Base-by-base conservation (phyloP, 2,113 vertebrate genomes). In the Oncorhynchus clarkii region DNA sequence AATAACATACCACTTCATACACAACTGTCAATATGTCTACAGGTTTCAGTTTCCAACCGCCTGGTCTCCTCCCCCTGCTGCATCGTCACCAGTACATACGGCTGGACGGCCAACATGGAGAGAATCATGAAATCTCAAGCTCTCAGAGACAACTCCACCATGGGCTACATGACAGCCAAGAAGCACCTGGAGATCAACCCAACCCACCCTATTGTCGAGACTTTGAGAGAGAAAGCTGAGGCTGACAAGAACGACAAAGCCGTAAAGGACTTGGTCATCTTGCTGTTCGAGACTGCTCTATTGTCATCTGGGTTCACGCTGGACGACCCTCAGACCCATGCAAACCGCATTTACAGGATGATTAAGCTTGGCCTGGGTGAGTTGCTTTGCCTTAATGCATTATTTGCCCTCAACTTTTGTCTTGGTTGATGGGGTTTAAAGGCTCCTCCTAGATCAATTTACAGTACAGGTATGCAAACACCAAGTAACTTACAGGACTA, bases 241-340 rank as follows among this genome's bases (percentile, higher is more conserved):
- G 93, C 93, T 9, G 95, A 96, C 78, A 95, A 95, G 86, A 95
- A 96, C 13, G 95, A 95, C 84, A 95, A 96, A 78, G 95, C 95
- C 3, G 95, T 95, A 77, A 95, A 95, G 77, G 95, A 95, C 72
- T 90, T 96, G 85, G 95, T 96, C 59, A 95, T 95, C 70, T 3
- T 95, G 67, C 90, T 96, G 6, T 96, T 93, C 0, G 94, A 96
- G 67, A 96, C 95, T 0, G 93, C 95, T 0, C 92, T 96, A 0
- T 87, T 96, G 71, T 95, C 94, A 0, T 95, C 95, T 0, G 95
- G 94, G 54, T 95, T 95, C 85, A 94, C 94, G 4, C 85, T 95
- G 67, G 95, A 96, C 60, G 95, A 95, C 31, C 94, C 95, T 31
- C 95, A 95, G 87, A 95, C 95, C 1, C 94, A 95, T 13, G 93